Conservation (phyloP, 2,113 vertebrate genomes). For the Nibea albiflora region DNA sequence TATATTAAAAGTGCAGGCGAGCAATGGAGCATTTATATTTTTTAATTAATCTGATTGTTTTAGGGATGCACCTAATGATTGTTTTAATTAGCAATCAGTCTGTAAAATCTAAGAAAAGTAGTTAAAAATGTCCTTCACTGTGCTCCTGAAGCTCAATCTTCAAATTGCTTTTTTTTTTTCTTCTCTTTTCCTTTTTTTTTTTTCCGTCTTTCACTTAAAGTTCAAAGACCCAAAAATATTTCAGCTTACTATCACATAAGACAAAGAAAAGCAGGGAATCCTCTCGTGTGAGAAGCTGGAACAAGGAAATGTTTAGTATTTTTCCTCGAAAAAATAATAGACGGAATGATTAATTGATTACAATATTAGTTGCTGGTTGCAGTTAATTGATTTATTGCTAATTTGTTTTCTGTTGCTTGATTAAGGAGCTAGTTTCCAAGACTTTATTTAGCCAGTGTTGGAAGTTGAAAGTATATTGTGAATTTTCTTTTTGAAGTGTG, state of each 20-base stretch:
- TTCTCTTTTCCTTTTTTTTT: too few relatives aligned
- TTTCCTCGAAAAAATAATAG: neutral
- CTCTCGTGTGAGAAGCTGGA: slow-evolving; percentile 1
- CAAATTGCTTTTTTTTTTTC: too few relatives aligned
- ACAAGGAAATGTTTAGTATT: neutral
- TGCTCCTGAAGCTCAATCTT: too few relatives aligned
- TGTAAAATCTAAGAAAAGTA: neutral
- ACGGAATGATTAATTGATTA: neutral
- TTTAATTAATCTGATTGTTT: neutral
- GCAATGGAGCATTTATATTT: neutral
- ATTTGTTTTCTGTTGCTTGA: slow-evolving; percentile 5
- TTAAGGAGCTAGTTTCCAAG: neutral
- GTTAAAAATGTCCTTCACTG: neutral
- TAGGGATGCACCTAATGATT: neutral
- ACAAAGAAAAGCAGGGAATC: slow-evolving; percentile 26
- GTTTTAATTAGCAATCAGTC: neutral
- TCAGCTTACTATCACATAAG: slow-evolving; percentile 9
- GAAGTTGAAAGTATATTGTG: neutral
- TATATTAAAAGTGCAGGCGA: slow-evolving; percentile 32
- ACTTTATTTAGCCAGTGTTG: neutral
- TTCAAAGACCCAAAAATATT: neutral
- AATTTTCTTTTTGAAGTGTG: neutral
- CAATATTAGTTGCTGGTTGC: neutral
- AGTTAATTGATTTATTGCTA: neutral
- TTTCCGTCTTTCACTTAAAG: neutral